Conservation (phyloP, 2,888 invertebrate species). For the Orchesella flavescens region DNA sequence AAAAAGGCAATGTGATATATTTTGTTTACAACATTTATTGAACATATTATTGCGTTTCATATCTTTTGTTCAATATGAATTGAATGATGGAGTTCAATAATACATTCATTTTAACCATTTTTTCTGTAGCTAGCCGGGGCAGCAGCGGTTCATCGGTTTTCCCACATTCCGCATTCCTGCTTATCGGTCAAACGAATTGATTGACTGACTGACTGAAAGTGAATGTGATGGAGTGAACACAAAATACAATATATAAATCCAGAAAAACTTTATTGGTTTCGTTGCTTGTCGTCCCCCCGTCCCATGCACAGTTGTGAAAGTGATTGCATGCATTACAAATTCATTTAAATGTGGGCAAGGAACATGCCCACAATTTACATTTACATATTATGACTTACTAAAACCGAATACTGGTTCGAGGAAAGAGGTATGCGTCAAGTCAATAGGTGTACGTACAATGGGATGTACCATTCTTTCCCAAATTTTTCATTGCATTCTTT, state of each 20-base stretch:
- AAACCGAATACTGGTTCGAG: no score
- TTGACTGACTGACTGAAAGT: slow-evolving; percentile 30
- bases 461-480: no score
- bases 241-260: neutral
- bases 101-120: neutral
- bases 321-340: neutral
- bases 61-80: neutral
- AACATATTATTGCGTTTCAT: neutral
- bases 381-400: neutral
- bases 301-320: neutral
- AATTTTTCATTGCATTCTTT: no score
- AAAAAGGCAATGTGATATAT: neutral
- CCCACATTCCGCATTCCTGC: neutral
- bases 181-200: slow-evolving; percentile 45
- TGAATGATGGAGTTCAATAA: slow-evolving; percentile 1
- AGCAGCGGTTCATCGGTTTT: neutral
- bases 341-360: neutral
- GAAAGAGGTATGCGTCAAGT: no score
- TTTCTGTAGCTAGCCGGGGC: neutral
- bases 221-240: neutral
- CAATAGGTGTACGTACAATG: no score
- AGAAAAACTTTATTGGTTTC: neutral
- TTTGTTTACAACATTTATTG: neutral
- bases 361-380: neutral
- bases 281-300: neutral